Evolutionary conservation across 2,888 invertebrate genomes (phyloP).

Genomic region (Troides aeacus): DNA sequence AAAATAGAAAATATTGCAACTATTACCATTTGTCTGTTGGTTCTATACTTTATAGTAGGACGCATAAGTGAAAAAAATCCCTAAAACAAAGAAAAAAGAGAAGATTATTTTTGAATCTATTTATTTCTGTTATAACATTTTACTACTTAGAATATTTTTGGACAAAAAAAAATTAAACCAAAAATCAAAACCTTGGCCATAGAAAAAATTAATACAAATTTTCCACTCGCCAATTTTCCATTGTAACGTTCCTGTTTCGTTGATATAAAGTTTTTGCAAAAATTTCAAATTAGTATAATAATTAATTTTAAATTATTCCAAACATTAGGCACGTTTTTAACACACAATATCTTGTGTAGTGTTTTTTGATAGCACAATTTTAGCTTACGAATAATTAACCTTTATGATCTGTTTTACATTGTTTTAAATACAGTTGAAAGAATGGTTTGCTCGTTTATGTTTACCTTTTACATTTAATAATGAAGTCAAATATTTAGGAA

Average conservation of each 20-base stretch:
- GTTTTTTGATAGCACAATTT: background rate
- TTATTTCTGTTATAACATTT: too few relatives aligned
- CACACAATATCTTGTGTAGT: background rate
- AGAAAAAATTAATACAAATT: too few relatives aligned
- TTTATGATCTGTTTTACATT: constrained; percentile 10
- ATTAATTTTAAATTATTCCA: background rate
- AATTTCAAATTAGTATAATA: background rate
- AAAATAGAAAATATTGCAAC: too few relatives aligned
- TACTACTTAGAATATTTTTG: too few relatives aligned
- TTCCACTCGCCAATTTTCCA: too few relatives aligned
- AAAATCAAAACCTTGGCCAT: too few relatives aligned
- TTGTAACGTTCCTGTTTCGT: background rate
- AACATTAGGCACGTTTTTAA: background rate
- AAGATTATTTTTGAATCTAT: too few relatives aligned
- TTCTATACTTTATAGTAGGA: too few relatives aligned
- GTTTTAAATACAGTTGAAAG: constrained; percentile 6
- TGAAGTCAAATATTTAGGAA: background rate
- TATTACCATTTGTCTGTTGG: too few relatives aligned
- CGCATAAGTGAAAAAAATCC: too few relatives aligned
- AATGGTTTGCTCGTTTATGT: background rate
- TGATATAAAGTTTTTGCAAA: background rate
- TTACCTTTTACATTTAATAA: background rate
- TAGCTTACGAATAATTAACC: constrained; percentile 19
- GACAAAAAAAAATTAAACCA: too few relatives aligned
- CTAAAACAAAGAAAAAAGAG: too few relatives aligned